phyloP scores from a whole-genome alignment of 2,113 vertebrate species.

The Rhea americana region DNA sequence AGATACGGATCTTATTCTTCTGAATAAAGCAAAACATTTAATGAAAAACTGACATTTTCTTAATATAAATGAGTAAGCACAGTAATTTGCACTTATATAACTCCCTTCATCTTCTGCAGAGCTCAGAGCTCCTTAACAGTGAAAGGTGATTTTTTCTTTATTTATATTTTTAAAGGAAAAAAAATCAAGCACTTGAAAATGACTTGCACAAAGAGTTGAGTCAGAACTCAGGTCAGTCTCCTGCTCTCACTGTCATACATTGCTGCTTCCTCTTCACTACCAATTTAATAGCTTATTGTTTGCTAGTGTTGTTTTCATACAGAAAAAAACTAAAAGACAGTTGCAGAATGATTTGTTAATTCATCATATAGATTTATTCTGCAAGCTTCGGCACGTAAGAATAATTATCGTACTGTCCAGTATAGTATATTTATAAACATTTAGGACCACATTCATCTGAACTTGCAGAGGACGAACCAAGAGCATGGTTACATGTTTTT shows the following conservation, averaged over 20 bases:
- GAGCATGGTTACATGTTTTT: not conserved
- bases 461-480: not conserved
- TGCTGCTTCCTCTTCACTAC: not conserved
- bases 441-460: not conserved
- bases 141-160: not conserved
- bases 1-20: not conserved
- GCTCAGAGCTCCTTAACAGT: conserved; percentile 12
- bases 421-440: not conserved
- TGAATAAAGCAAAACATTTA: conserved; percentile 22
- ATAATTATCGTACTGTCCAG: not conserved
- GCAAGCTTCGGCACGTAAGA: not conserved
- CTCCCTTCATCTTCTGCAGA: not conserved
- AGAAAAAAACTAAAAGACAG: not conserved
- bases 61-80: conserved; percentile 28
- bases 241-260: not conserved
- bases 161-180: not conserved
- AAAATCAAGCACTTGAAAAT: conserved; percentile 1
- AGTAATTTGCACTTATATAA: conserved; percentile 28
- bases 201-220: not conserved
- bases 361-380: not conserved
- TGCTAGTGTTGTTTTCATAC: not conserved
- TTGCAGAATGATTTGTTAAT: not conserved
- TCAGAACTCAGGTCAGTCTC: not conserved
- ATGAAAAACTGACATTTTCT: conserved; percentile 12
- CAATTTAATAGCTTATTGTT: not conserved